Evolutionary conservation across 2,888 invertebrate genomes (phyloP), one percentile per base, ranked within the genome.

Genomic region (Athalia circularis): DNA sequence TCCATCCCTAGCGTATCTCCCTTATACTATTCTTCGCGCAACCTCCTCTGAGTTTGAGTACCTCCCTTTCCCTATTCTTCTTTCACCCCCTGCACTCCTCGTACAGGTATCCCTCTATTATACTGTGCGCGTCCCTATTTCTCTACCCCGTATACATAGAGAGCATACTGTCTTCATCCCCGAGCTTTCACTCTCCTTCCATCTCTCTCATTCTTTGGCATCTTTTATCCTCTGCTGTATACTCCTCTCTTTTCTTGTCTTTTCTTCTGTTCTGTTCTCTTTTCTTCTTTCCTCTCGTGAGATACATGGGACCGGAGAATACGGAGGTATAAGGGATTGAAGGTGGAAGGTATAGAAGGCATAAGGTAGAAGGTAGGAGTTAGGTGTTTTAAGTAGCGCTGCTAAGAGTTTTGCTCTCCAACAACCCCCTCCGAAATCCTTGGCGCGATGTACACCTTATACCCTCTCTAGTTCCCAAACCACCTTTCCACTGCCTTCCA

Each of bases 371-470:
- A 13, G n/a, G 47, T 13, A 8, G 50, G 9, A 13, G n/a, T 43
- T n/a, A 54, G 72, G 72, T 72, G 59, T 72, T 72, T 72, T 72
- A 72, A 72, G 72, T 59, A 72, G 72, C 72, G 8, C 8, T 4
- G 59, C 57, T 47, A 72, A 59, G 57, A 45, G 72, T 47, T 45
- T 57, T 72, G 13, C 11, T n/a, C 54, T 54, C 7, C 29, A 29
- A 29, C 29, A 29, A 29, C 29, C 29, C 29, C 29, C 29, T 29
- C 29, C 29, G 29, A 29, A 29, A 29, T 29, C 29, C 29, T 29
- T 29, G 29, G 29, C 54, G 7, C 7, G 54, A 54, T 54, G 11
- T 52, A 54, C 54, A 54, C 54, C 54, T 29, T 29, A 29, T 29
- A 29, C 29, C 29, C 29, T 29, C 29, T 29, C 29, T 29, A 29